These are phyloP conservation scores for Philopotamus ludificatus DNA, from an alignment of 1,140 invertebrate species.

Conservation along the genomic window DNA sequence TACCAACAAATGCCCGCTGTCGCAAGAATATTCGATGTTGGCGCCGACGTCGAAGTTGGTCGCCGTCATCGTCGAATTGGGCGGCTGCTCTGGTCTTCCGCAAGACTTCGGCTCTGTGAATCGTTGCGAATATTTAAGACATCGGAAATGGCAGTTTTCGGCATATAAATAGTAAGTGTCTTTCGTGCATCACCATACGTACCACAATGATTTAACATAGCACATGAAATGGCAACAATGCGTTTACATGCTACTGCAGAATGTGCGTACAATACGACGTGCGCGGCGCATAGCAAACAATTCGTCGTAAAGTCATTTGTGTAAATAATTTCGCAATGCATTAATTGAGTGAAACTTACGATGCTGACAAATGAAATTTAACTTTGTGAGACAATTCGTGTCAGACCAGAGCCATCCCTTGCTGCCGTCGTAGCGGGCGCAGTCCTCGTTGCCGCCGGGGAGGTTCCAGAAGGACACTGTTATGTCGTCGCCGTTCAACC, in stretches of 20 bases:
- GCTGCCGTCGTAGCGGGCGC: constrained; percentile 87
- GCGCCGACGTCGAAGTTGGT: constrained; percentile 79
- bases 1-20: constrained; percentile 81
- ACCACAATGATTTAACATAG: too few relatives aligned
- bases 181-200: too few relatives aligned
- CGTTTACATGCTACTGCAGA: too few relatives aligned
- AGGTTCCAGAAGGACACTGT: constrained; percentile 91
- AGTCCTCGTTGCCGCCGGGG: constrained; percentile 79
- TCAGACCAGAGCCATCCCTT: constrained; percentile 95
- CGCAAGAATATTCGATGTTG: constrained; percentile 83
- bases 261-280: too few relatives aligned
- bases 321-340: too few relatives aligned
- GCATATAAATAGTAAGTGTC: too few relatives aligned
- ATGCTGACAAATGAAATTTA: constrained; percentile 94
- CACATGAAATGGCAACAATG: too few relatives aligned
- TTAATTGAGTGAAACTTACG: constrained; percentile 72
- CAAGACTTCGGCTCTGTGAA: constrained; percentile 80
- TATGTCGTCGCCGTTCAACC: constrained; percentile 85
- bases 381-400: constrained; percentile 79
- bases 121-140: not conserved
- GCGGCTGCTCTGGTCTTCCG: constrained; percentile 86
- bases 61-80: constrained; percentile 84
- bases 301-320: too few relatives aligned
- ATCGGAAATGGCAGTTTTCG: too few relatives aligned
- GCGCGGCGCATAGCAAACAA: too few relatives aligned